phyloP scores from a whole-genome alignment of 1,140 invertebrate species.

The Pissodes strobi region DNA sequence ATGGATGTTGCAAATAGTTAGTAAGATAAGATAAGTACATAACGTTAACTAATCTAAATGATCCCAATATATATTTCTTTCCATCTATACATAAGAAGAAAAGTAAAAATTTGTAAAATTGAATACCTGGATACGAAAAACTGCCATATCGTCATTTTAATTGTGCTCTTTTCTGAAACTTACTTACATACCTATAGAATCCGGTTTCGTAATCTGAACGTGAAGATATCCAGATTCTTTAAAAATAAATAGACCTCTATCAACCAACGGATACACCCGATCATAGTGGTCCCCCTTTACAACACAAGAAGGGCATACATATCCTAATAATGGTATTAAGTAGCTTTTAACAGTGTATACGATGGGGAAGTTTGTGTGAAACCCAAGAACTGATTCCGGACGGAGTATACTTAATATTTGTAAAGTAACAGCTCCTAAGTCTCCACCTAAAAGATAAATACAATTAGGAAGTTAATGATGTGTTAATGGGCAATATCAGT shows the following conservation, averaged over 20 bases:
- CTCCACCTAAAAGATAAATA: conserved; percentile 77
- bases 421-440: conserved; percentile 74
- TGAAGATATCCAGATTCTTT: conserved; percentile 80
- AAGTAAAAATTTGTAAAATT: too few species aligned
- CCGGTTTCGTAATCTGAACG: conserved; percentile 86
- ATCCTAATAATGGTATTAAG: conserved; percentile 61
- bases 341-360: conserved; percentile 50
- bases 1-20: too few species aligned
- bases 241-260: conserved; percentile 59
- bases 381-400: conserved; percentile 69
- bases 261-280: conserved; percentile 65
- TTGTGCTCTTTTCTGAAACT: too few species aligned
- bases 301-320: conserved; percentile 61
- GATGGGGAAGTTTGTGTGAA: conserved; percentile 71
- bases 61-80: too few species aligned
- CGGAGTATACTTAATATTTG: conserved; percentile 66
- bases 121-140: too few species aligned
- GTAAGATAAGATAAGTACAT: too few species aligned
- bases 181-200: conserved; percentile 87
- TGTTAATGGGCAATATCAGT: conserved; percentile 64
- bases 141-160: too few species aligned
- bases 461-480: conserved; percentile 55
- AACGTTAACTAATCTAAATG: too few species aligned
- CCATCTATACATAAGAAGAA: too few species aligned
- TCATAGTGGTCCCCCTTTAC: conserved; percentile 61